Percentiles rank a stretch among this genome's conserved stretches.
These are phyloP conservation scores for Nemopilema nomurai DNA, from an alignment of 30 jellyfish, hydroid and myxozoan species.

Conservation along the genomic window DNA sequence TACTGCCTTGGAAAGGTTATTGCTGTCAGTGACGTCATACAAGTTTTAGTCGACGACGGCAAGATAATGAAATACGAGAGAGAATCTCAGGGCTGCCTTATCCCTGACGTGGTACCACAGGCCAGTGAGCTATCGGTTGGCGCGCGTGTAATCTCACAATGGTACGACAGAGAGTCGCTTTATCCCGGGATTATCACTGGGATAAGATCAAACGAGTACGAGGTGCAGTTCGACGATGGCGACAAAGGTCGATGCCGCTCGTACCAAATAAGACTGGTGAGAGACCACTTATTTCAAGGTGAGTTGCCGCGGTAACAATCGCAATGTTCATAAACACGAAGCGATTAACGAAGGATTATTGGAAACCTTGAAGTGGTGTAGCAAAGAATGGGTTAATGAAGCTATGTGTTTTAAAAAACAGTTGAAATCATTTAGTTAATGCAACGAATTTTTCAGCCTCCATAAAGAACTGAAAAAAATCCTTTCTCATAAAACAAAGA, in stretches of 20 bases:
- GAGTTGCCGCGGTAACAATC: background rate
- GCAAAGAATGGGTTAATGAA: too few relatives aligned
- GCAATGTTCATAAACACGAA: too few relatives aligned
- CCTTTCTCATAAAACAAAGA: too few relatives aligned
- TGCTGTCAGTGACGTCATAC: conserved; percentile 48
- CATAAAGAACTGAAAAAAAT: too few relatives aligned
- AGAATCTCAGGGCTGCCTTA: conserved; percentile 46
- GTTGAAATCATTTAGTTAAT: too few relatives aligned
- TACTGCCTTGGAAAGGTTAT: conserved; percentile 81
- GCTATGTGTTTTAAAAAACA: too few relatives aligned
- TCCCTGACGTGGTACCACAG: conserved; percentile 90
- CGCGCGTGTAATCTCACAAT: conserved; percentile 88
- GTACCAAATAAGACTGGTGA: conserved; percentile 79
- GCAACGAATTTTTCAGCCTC: too few relatives aligned
- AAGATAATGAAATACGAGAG: conserved; percentile 32
- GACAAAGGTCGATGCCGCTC: conserved; percentile 84
- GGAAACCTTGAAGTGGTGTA: too few relatives aligned
- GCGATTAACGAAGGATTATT: too few relatives aligned
- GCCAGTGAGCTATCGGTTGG: conserved; percentile 74
- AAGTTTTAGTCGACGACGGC: conserved; percentile 77
- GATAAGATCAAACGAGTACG: conserved; percentile 70
- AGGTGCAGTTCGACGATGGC: conserved; percentile 93
- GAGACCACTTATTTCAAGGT: conserved; percentile 70
- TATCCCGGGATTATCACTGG: conserved; percentile 92
- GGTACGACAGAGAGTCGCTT: conserved; percentile 78